Percentiles rank a stretch among this genome's conserved stretches.
Conservation (phyloP, 2,888 invertebrate genomes). For the Ecliptopera silaceata region DNA sequence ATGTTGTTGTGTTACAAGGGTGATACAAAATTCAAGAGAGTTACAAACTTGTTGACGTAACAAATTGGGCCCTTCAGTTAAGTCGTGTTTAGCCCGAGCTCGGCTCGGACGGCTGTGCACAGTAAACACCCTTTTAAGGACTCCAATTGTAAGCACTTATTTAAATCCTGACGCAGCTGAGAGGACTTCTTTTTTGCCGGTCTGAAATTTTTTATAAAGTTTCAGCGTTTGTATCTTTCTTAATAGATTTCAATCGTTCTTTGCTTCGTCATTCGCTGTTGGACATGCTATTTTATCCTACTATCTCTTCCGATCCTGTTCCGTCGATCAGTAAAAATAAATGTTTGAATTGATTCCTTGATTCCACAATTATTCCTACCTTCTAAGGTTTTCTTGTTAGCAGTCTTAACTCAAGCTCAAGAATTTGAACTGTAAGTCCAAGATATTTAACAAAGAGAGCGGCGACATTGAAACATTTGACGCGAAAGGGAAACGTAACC, state of each 20-base stretch:
- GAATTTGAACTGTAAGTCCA: background rate
- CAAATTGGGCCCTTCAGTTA: constrained; percentile 28
- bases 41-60: constrained; percentile 28
- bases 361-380: no score
- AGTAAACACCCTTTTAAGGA: constrained; percentile 20
- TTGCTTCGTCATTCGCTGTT: no score
- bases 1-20: constrained; percentile 4
- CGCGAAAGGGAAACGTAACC: constrained; percentile 17
- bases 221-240: no score
- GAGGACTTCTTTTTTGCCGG: constrained; percentile 1
- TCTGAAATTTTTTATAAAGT: no score
- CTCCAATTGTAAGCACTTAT: constrained; percentile 23
- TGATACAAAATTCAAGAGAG: constrained; percentile 21
- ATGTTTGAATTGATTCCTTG: no score
- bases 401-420: background rate
- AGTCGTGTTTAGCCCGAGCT: constrained; percentile 21
- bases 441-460: constrained; percentile 20
- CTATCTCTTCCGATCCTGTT: no score
- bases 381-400: no score
- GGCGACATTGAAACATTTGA: constrained; percentile 12
- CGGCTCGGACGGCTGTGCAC: constrained; percentile 12
- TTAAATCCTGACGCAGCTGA: constrained; percentile 15
- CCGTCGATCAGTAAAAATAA: no score
- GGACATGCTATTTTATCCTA: no score
- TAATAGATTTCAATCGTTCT: no score